Conservation (phyloP, 2,888 invertebrate species). For the Leuctra nigra region DNA sequence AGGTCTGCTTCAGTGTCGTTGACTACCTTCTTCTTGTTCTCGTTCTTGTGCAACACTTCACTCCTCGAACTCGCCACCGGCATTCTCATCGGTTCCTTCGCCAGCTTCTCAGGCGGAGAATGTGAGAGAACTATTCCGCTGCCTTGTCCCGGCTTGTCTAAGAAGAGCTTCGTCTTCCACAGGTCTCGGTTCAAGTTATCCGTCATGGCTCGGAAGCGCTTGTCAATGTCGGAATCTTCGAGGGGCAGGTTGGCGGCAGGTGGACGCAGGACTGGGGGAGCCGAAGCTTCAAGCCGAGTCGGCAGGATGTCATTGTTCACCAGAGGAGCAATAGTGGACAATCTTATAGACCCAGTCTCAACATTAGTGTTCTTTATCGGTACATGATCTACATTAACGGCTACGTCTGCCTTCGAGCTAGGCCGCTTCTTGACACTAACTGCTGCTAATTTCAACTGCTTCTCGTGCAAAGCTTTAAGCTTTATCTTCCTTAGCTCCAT, state of each 20-base stretch:
- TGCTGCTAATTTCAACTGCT: slow-evolving; percentile 41
- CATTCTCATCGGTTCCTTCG: neutral
- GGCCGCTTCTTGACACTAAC: slow-evolving; percentile 37
- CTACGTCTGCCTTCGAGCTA: slow-evolving; percentile 34
- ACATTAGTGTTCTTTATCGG: slow-evolving; percentile 15
- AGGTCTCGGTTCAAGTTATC: neutral
- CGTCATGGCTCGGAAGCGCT: too few species aligned
- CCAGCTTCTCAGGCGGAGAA: slow-evolving; percentile 10
- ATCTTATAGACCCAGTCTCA: slow-evolving; percentile 17
- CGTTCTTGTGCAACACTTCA: neutral
- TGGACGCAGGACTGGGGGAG: neutral
- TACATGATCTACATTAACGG: slow-evolving; percentile 27
- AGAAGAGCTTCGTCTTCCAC: neutral
- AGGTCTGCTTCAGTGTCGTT: neutral
- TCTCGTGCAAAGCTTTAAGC: slow-evolving; percentile 42
- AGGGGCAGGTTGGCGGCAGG: neutral
- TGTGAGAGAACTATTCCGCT: neutral
- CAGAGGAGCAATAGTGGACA: too few species aligned
- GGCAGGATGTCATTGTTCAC: too few species aligned
- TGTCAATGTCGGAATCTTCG: too few species aligned
- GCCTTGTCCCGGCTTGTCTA: neutral
- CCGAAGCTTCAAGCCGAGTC: too few species aligned
- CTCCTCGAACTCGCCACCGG: neutral
- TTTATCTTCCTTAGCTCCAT: slow-evolving; percentile 44
- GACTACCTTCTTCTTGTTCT: neutral